Conservation (phyloP, 2,113 vertebrate genomes). For the Puntigrus tetrazona region DNA sequence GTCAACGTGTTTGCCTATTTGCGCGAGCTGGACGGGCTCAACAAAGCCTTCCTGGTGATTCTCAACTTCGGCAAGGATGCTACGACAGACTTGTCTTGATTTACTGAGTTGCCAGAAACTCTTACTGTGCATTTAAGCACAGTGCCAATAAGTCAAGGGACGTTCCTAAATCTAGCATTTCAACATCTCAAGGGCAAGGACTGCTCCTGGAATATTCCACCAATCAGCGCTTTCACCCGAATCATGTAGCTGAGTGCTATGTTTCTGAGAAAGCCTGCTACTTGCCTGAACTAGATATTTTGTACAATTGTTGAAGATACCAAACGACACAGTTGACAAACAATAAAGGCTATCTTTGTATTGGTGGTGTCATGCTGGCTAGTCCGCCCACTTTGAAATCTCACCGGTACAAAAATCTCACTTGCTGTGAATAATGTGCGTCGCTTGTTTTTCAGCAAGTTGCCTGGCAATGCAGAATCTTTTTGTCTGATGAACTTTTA, state of each 20-base stretch:
- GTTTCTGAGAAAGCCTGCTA: conserved; percentile 91
- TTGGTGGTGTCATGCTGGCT: background rate
- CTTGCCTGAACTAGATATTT: conserved; percentile 76
- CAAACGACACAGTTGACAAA: background rate
- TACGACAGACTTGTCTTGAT: conserved; percentile 73
- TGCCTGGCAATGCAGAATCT: background rate
- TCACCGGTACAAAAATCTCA: background rate
- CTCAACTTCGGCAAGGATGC: conserved; percentile 84
- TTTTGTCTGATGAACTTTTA: background rate
- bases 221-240: conserved; percentile 72
- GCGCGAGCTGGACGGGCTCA: conserved; percentile 86
- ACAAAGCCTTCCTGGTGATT: conserved; percentile 82
- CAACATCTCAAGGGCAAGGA: conserved; percentile 82
- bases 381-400: background rate
- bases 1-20: conserved; percentile 77
- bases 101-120: conserved; percentile 75
- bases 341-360: background rate
- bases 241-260: conserved; percentile 78
- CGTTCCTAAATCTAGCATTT: conserved; percentile 68
- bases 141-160: conserved; percentile 49
- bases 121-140: conserved; percentile 82
- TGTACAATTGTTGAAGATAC: conserved; percentile 76
- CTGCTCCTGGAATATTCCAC: conserved; percentile 83
- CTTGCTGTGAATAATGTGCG: background rate
- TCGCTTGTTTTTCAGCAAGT: background rate